Evolutionary conservation across 2,888 invertebrate species (phyloP), one percentile per base, ranked within the genome.

Genomic region (Linnaemya vulpina): DNA sequence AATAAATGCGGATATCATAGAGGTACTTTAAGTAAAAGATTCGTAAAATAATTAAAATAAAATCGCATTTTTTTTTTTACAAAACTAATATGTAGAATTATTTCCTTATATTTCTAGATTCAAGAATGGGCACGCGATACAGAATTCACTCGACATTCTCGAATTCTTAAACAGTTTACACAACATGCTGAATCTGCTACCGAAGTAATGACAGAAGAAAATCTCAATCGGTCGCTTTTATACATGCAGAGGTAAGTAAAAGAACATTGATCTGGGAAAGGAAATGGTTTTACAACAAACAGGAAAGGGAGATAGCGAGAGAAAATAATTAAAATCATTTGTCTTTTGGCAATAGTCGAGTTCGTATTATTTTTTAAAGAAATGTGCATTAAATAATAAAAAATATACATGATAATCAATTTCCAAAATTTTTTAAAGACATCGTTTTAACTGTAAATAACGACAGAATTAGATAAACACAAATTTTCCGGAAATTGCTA

Each of bases 1-100:
- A 86, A 99, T 99, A 87, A 95, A 95, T 76, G 98, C 98, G 0
- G 95, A 96, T 53, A 96, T 97, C 67, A 94, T 95, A 82, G 95
- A 94, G 87, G 95, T 95, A 35, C 10, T 58, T 30, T 15, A 58
- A 58, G 3, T 20, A 35, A 4, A 38, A 40, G 17, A 62, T 4
- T 43, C n/a, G 15, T 30, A 30, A 30, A 30, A 30, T 5, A 30
- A 30, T 30, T 0, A 20, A 40, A 11, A 38, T n/a, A 0, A 30
- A 46, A 10, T 13, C 5, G 4, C 1, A 30, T 46, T 30, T 30
- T 30, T 43, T n/a, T 1, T 58, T 25, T 22, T 60, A 13, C 8
- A 11, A 35, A 53, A 35, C 3, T n/a, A 17, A 49, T 65, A 13
- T 51, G 25, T 20, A 17, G 3, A 49, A 38, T 13, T 77, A 13